phyloP scores from a whole-genome alignment of 1,140 invertebrate genomes.

The Phocides pigmalion region DNA sequence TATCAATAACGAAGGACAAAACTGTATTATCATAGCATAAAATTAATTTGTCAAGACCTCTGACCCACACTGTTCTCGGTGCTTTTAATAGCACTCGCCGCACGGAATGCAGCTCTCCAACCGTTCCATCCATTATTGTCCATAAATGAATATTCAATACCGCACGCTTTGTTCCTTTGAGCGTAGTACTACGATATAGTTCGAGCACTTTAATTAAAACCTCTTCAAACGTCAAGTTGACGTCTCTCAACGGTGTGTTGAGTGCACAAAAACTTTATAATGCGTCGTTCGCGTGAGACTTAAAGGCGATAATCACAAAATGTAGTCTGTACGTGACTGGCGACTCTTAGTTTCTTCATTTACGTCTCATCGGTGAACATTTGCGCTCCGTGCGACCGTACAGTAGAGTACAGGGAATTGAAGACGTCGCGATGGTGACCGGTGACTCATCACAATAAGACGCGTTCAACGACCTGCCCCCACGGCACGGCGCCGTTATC shows the following conservation, averaged over 20 bases:
- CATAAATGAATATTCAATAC: conserved; percentile 55
- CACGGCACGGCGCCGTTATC: conserved; percentile 55
- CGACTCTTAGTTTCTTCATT: conserved; percentile 44
- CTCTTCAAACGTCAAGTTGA: conserved; percentile 44
- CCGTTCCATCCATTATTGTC: conserved; percentile 38
- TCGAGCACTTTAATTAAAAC: conserved; percentile 46
- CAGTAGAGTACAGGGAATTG: conserved; percentile 45
- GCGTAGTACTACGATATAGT: conserved; percentile 36
- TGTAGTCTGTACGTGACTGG: conserved; percentile 46
- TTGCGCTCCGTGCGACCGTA: conserved; percentile 41
- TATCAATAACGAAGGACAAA: background rate
- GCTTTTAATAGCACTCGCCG: conserved; percentile 29
- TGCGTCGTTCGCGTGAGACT: conserved; percentile 21
- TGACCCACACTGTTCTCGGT: conserved; percentile 24
- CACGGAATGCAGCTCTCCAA: conserved; percentile 31
- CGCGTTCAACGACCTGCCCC: conserved; percentile 68
- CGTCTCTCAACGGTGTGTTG: conserved; percentile 44
- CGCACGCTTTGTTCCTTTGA: conserved; percentile 41
- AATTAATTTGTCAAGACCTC: conserved; percentile 29
- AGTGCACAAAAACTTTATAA: conserved; percentile 47
- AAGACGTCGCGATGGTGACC: conserved; percentile 58
- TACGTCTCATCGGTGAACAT: conserved; percentile 34
- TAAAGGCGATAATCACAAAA: conserved; percentile 34
- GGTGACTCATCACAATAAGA: conserved; percentile 65
- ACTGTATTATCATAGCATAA: conserved; percentile 17